These are phyloP conservation scores for Pyrocephalus nanus DNA, from an alignment of 2,797 vertebrate genomes.

Conservation along the genomic window DNA sequence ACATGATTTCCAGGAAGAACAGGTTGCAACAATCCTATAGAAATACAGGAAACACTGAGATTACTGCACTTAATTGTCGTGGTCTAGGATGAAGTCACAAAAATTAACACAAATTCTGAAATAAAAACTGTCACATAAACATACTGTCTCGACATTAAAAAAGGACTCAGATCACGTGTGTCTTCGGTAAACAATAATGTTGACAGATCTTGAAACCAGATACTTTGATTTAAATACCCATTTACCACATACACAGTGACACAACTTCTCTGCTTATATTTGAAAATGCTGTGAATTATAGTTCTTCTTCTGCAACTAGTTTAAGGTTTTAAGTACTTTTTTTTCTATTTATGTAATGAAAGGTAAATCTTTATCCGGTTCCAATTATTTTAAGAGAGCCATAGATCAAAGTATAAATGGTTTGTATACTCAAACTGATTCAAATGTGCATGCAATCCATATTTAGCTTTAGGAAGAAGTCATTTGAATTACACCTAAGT, in stretches of 20 bases:
- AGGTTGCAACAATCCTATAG: slow-evolving; percentile 81
- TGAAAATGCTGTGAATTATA: not conserved
- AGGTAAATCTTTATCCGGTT: not conserved
- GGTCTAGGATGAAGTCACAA: not conserved
- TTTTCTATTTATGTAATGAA: not conserved
- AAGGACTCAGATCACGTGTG: not conserved
- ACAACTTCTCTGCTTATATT: not conserved
- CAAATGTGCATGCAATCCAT: not conserved
- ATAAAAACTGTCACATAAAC: not conserved
- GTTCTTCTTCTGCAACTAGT: not conserved
- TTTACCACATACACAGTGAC: not conserved
- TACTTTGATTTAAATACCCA: not conserved
- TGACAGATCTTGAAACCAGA: not conserved
- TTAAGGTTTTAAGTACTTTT: not conserved
- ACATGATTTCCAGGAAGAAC: slow-evolving; percentile 89
- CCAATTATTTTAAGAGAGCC: not conserved
- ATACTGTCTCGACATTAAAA: not conserved
- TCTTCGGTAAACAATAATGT: not conserved
- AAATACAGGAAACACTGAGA: not conserved
- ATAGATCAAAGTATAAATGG: not conserved
- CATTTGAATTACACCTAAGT: not conserved
- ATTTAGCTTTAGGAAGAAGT: not conserved
- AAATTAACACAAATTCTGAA: not conserved
- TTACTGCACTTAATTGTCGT: not conserved
- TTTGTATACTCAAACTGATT: not conserved